phyloP scores from a whole-genome alignment of 2,797 vertebrate genomes.

The Pipistrellus pipistrellus region DNA sequence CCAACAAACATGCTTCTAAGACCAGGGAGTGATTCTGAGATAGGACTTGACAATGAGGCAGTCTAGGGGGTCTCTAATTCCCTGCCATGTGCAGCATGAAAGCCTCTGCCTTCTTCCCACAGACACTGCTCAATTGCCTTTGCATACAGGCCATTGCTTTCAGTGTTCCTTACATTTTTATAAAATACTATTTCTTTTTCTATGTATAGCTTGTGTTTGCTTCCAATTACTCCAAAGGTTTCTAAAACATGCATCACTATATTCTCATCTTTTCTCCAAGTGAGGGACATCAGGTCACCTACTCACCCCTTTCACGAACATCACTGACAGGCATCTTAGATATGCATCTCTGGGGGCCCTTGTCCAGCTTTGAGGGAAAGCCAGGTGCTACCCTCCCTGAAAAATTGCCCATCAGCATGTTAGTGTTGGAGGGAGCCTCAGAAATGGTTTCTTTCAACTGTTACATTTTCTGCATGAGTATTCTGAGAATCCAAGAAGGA shows the following conservation, averaged over 20 bases:
- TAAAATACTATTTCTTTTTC: background rate
- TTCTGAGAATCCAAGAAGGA: background rate
- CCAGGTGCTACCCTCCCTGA: background rate
- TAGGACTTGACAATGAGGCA: background rate
- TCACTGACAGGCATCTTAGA: too few relatives aligned
- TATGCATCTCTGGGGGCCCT: background rate
- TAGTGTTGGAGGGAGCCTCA: background rate
- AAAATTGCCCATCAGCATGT: too few relatives aligned
- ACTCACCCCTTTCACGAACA: accelerated
- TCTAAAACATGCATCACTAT: background rate
- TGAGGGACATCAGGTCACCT: background rate
- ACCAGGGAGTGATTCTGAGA: background rate
- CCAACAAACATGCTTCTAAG: background rate
- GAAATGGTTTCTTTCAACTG: background rate
- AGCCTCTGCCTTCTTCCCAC: background rate
- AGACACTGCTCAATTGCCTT: background rate
- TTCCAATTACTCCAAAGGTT: background rate
- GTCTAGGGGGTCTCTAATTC: too few relatives aligned
- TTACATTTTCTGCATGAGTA: background rate
- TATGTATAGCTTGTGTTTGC: background rate
- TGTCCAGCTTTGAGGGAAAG: background rate
- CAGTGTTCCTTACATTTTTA: background rate
- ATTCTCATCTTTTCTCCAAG: background rate
- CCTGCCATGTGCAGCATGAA: accelerated
- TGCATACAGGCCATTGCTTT: too few relatives aligned